A percentile compares a stretch with the other conserved stretches of the same genome.
These are phyloP conservation scores for Burhinus bistriatus DNA, from an alignment of 2,113 vertebrate genomes.

Conservation along the genomic window DNA sequence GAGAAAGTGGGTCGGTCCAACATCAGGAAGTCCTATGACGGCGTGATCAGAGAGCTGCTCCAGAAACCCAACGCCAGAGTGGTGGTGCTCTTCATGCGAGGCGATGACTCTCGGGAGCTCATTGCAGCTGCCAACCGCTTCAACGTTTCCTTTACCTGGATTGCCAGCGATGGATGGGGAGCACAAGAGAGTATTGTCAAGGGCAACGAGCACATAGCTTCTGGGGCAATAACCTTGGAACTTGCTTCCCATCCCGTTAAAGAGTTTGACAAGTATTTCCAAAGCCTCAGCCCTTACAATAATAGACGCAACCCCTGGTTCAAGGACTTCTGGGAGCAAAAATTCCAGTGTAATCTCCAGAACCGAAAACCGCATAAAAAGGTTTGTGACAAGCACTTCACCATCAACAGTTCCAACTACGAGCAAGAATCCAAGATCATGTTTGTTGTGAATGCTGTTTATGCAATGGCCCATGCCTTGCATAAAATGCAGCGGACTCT, in stretches of 20 bases:
- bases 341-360: constrained; percentile 90
- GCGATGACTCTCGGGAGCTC: constrained; percentile 92
- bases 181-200: constrained; percentile 96
- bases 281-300: constrained; percentile 84
- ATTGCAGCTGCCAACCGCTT: constrained; percentile 89
- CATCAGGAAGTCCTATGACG: constrained; percentile 93
- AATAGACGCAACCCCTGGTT: constrained; percentile 96
- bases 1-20: constrained; percentile 96
- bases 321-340: constrained; percentile 98
- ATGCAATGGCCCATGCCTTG: constrained; percentile 92
- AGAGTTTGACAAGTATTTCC: constrained; percentile 93
- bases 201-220: constrained; percentile 90
- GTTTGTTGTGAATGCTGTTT: constrained; percentile 98
- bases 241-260: constrained; percentile 89
- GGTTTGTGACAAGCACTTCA: constrained; percentile 83
- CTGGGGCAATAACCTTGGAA: constrained; percentile 94
- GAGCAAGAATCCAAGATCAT: constrained; percentile 99
- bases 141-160: constrained; percentile 95
- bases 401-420: constrained; percentile 87
- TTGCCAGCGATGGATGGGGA: constrained; percentile 97
- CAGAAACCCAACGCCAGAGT: constrained; percentile 94
- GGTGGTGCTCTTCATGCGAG: constrained; percentile 93
- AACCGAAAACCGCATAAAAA: constrained; percentile 69
- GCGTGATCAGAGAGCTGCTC: constrained; percentile 90
- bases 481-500: constrained; percentile 93